phyloP scores from a whole-genome alignment of 2,113 vertebrate genomes.

The Tragelaphus strepsiceros region DNA sequence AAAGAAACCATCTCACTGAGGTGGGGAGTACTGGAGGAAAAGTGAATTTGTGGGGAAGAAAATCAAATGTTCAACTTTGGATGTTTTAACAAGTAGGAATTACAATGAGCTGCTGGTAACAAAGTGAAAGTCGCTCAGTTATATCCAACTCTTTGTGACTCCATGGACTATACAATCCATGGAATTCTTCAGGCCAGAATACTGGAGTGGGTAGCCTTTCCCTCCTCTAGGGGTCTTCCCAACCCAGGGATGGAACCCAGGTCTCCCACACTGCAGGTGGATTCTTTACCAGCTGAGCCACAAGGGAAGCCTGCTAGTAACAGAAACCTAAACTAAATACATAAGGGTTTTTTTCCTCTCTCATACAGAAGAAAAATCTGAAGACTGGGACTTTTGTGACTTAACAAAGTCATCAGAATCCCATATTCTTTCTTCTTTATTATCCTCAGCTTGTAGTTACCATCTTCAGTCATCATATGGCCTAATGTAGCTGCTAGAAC shows the following conservation, averaged over 20 bases:
- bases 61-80: not conserved
- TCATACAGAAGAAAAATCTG: not conserved
- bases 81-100: not conserved
- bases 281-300: not conserved
- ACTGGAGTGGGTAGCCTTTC: not conserved
- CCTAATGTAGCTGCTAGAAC: not conserved
- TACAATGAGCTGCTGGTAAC: not conserved
- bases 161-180: not conserved
- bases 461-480: not conserved
- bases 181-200: not conserved
- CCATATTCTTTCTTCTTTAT: conserved; percentile 14
- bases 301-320: not conserved
- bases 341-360: not conserved
- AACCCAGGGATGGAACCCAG: not conserved
- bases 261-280: not conserved
- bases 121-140: not conserved
- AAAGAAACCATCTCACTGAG: not conserved
- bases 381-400: not conserved
- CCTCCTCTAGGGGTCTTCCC: not conserved
- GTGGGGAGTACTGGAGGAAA: not conserved
- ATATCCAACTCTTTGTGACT: not conserved
- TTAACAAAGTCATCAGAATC: not conserved
- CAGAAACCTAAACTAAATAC: not conserved
- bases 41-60: not conserved
- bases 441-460: not conserved